Percentiles rank a stretch among this genome's conserved stretches.
phyloP scores from a whole-genome alignment of 2,888 invertebrate species.

The Flabesymbios commensalis region DNA sequence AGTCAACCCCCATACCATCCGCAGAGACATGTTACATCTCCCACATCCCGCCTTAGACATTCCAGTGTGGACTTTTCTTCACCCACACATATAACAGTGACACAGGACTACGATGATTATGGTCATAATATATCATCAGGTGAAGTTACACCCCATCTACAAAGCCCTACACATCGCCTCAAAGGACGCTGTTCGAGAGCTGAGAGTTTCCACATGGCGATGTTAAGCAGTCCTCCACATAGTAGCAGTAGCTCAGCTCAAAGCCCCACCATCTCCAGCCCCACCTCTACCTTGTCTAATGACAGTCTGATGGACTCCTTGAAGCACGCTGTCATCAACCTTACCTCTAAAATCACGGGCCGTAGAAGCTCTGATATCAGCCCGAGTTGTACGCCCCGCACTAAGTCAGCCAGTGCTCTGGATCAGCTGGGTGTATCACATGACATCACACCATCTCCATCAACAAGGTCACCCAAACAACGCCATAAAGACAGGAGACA shows the following conservation, averaged over 20 bases:
- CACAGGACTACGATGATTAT: not conserved
- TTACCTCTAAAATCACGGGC: slow-evolving; percentile 40
- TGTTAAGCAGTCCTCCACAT: not conserved
- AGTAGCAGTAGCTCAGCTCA: not conserved
- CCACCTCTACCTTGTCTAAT: not conserved
- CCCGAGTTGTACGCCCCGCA: slow-evolving; percentile 9
- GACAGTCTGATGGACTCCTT: slow-evolving; percentile 44
- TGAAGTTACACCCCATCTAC: not conserved
- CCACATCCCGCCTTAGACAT: not conserved
- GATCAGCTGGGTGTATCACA: slow-evolving; percentile 6
- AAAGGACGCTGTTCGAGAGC: not conserved
- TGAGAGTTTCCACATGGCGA: slow-evolving; percentile 3
- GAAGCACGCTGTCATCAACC: slow-evolving; percentile 43
- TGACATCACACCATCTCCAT: not conserved
- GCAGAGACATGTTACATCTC: not conserved
- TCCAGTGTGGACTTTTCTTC: too few species aligned
- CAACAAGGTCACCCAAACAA: not conserved
- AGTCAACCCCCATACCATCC: not conserved
- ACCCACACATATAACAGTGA: too few species aligned
- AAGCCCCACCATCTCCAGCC: not conserved
- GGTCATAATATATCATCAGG: not conserved
- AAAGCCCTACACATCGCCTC: not conserved
- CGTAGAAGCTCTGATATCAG: slow-evolving; percentile 12
- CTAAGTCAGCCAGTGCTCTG: slow-evolving; percentile 13
- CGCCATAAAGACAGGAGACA: slow-evolving; percentile 10